phyloP scores from a whole-genome alignment of 2,888 invertebrate species.

The Elegia similella region DNA sequence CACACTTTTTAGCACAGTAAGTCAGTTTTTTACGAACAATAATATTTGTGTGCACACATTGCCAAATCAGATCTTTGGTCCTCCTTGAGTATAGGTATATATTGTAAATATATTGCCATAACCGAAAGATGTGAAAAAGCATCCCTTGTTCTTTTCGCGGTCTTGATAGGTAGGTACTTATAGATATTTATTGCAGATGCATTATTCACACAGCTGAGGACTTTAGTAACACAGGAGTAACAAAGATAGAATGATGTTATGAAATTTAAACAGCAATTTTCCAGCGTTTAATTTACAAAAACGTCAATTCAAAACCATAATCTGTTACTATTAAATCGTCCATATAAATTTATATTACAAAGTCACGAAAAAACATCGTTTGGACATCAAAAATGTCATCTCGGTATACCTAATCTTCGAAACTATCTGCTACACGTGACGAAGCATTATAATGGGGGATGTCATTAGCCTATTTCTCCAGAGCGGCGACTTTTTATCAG shows the following conservation, averaged over 20 bases:
- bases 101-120: too few species aligned
- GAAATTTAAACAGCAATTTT: background rate
- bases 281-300: background rate
- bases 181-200: too few species aligned
- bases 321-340: background rate
- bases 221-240: too few species aligned
- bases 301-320: slow-evolving; percentile 6
- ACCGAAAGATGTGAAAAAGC: too few species aligned
- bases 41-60: too few species aligned
- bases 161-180: too few species aligned
- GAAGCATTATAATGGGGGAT: slow-evolving; percentile 65
- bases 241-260: background rate
- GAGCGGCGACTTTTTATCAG: slow-evolving; percentile 55
- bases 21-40: too few species aligned
- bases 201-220: too few species aligned
- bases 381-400: slow-evolving; percentile 11
- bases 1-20: too few species aligned
- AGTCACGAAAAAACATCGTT: slow-evolving; percentile 14
- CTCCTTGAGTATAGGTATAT: too few species aligned
- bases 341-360: background rate
- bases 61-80: too few species aligned
- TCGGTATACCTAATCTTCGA: slow-evolving; percentile 35
- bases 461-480: slow-evolving; percentile 71
- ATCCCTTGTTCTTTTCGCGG: too few species aligned
- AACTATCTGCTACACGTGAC: slow-evolving; percentile 68